phyloP scores from a whole-genome alignment of 2,113 vertebrate genomes.

The Psilopsiagon aymara region DNA sequence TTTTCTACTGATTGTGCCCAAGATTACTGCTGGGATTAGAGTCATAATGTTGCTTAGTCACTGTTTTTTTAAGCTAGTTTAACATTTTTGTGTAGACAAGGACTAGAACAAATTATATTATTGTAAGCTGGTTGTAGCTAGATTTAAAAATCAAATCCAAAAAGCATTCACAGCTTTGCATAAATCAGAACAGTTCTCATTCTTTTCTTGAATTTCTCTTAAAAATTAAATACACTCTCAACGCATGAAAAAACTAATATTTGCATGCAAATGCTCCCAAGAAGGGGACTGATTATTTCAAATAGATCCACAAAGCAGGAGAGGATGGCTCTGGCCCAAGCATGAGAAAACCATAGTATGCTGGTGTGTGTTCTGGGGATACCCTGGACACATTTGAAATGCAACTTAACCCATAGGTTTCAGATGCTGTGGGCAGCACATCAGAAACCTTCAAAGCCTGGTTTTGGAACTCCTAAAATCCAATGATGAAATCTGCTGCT shows the following conservation, averaged over 20 bases:
- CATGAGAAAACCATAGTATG: not conserved
- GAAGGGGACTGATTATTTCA: slow-evolving; percentile 37
- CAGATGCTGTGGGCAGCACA: not conserved
- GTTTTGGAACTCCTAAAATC: slow-evolving; percentile 1
- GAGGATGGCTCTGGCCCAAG: not conserved
- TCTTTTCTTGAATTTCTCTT: slow-evolving; percentile 27
- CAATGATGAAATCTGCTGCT: not conserved
- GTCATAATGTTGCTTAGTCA: not conserved
- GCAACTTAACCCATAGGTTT: not conserved
- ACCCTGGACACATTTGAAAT: not conserved
- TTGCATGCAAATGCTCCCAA: slow-evolving; percentile 27
- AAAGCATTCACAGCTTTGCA: slow-evolving; percentile 49
- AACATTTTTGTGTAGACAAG: not conserved
- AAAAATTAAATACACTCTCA: slow-evolving; percentile 22
- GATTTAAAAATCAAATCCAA: slow-evolving; percentile 52
- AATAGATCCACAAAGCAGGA: not conserved
- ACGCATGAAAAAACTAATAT: slow-evolving; percentile 48
- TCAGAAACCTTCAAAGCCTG: not conserved
- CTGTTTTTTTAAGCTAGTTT: not conserved
- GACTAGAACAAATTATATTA: not conserved
- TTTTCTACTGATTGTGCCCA: not conserved
- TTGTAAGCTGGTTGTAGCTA: slow-evolving; percentile 2
- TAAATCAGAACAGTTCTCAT: slow-evolving; percentile 44
- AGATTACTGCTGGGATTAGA: not conserved
- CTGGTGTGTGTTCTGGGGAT: not conserved